Percentiles rank a stretch among this genome's conserved stretches.
phyloP scores from a whole-genome alignment of 2,888 invertebrate species.

The Cacoxenus indagator region DNA sequence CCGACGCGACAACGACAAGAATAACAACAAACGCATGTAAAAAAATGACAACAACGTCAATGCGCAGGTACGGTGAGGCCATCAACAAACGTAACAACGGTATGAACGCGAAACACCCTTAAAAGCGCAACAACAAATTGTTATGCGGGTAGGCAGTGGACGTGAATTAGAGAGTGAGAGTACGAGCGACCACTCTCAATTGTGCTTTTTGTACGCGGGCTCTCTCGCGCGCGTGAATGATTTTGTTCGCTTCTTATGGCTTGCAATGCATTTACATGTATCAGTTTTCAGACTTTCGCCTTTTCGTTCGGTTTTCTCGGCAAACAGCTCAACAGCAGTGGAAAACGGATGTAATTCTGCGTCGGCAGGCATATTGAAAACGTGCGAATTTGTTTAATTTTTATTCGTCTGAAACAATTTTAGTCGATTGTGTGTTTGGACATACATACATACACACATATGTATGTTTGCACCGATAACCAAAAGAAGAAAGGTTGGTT shows the following conservation, averaged over 20 bases:
- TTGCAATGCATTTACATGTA: slow-evolving; percentile 53
- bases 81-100: neutral
- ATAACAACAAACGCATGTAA: neutral
- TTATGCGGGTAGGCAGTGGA: no score
- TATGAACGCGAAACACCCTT: neutral
- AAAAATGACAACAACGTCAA: slow-evolving; percentile 39
- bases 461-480: neutral
- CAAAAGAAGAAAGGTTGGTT: neutral
- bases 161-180: no score
- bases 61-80: slow-evolving; percentile 39
- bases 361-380: neutral
- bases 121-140: slow-evolving; percentile 10
- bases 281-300: slow-evolving; percentile 65
- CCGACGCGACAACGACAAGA: neutral
- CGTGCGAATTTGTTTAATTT: neutral
- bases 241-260: slow-evolving; percentile 40
- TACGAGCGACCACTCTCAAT: no score
- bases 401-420: neutral
- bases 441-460: neutral
- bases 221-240: no score
- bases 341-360: neutral
- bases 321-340: neutral
- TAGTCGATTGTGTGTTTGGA: slow-evolving; percentile 33
- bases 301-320: slow-evolving; percentile 55
- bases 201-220: slow-evolving; percentile 20